phyloP scores from a whole-genome alignment of 2,113 vertebrate species.

The Clarias magur region DNA sequence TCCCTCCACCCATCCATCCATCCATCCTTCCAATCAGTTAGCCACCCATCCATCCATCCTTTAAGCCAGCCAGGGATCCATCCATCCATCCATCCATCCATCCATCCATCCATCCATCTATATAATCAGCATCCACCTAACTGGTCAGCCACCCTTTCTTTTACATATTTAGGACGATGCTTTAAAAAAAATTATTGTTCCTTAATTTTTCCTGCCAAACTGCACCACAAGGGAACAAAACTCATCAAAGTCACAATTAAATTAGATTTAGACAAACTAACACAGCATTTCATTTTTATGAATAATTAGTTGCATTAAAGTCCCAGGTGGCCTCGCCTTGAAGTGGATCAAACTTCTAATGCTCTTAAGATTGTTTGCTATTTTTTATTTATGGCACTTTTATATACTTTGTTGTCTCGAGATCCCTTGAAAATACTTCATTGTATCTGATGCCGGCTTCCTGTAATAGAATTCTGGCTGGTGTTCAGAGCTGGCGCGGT shows the following conservation, averaged over 20 bases:
- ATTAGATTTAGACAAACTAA: conserved; percentile 64
- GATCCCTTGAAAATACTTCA: conserved; percentile 62
- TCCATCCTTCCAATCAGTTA: too few species aligned
- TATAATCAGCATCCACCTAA: not conserved
- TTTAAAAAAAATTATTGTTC: not conserved
- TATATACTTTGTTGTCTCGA: conserved; percentile 61
- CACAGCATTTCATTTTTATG: conserved; percentile 66
- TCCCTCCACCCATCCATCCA: too few species aligned
- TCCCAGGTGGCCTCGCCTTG: conserved; percentile 53
- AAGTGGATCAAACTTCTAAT: conserved; percentile 65
- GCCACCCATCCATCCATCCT: too few species aligned
- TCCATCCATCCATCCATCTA: too few species aligned
- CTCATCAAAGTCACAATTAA: conserved; percentile 55
- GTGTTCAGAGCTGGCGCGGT: conserved; percentile 41
- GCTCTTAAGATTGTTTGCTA: conserved; percentile 64
- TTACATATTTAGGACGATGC: not conserved
- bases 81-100: too few species aligned
- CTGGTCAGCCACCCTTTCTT: too few species aligned
- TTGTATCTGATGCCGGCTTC: conserved; percentile 58
- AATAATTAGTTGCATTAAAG: conserved; percentile 61
- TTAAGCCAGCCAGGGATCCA: too few species aligned
- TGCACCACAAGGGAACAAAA: conserved; percentile 15
- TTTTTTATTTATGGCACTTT: conserved; percentile 66
- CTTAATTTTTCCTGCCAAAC: conserved; percentile 44
- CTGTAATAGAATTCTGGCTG: conserved; percentile 58